Evolutionary conservation across 23 tunicate genomes (phyloP).

Genomic region (Corella eumyota): DNA sequence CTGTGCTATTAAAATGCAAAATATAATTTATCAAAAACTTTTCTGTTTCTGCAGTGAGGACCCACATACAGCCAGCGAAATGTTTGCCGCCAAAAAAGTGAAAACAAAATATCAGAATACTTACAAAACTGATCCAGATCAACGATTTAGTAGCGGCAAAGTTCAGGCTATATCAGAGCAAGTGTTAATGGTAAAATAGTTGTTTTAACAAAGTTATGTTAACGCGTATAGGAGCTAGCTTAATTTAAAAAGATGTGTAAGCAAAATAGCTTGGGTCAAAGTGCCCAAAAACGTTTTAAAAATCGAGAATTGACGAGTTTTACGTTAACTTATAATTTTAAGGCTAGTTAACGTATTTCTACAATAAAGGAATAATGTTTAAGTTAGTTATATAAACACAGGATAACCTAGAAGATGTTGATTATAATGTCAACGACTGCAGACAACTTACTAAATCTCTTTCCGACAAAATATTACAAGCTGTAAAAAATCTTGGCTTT

Average conservation of each 20-base stretch:
- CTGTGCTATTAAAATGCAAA: no score
- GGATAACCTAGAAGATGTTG: constrained; percentile 69
- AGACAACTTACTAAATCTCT: constrained; percentile 23
- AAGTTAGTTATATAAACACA: no score
- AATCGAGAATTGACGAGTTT: no score
- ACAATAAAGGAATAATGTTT: no score
- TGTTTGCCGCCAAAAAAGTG: constrained; percentile 28
- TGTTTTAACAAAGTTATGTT: no score
- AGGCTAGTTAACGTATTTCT: no score
- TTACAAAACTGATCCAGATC: constrained; percentile 52
- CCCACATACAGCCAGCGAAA: constrained; percentile 42
- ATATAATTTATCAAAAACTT: no score
- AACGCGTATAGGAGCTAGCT: no score
- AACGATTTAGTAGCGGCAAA: constrained; percentile 26
- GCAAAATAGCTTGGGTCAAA: no score
- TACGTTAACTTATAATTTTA: no score
- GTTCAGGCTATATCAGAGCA: constrained; percentile 37
- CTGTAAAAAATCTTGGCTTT: constrained; percentile 44
- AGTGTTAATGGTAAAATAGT: constrained; percentile 16
- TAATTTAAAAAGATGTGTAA: no score
- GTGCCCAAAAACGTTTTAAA: no score
- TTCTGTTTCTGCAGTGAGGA: constrained; percentile 60
- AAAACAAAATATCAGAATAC: constrained; percentile 29
- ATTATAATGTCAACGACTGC: constrained; percentile 26
- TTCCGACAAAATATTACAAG: constrained; percentile 38